A percentile compares a stretch with the other conserved stretches of the same genome.
phyloP scores from a whole-genome alignment of 2,113 vertebrate genomes.

The Pelusios castaneus region DNA sequence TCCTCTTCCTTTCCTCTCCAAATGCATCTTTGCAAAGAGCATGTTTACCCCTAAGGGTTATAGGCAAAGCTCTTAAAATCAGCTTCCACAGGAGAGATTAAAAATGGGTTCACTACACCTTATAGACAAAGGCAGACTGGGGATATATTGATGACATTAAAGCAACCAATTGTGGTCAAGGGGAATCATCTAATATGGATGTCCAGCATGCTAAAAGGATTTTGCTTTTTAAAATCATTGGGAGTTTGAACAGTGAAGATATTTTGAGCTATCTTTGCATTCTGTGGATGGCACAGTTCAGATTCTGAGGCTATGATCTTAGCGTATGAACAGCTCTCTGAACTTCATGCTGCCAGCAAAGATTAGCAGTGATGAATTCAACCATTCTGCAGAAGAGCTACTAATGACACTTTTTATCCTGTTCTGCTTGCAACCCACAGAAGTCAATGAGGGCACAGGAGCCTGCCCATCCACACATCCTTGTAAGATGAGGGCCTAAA shows the following conservation, averaged over 20 bases:
- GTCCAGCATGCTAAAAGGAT: not conserved
- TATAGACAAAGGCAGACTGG: not conserved
- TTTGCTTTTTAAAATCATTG: not conserved
- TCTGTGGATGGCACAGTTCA: not conserved
- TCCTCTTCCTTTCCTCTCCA: not conserved
- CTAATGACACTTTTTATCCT: not conserved
- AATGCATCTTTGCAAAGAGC: not conserved
- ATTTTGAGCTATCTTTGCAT: not conserved
- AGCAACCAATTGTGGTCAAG: not conserved
- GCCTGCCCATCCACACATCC: not conserved
- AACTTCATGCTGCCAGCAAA: not conserved
- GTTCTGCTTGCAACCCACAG: not conserved
- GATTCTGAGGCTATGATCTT: not conserved
- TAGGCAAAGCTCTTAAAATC: not conserved
- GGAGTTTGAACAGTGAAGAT: not conserved
- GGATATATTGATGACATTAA: not conserved
- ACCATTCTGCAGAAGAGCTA: not conserved
- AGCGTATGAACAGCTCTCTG: not conserved
- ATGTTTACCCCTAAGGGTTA: conserved; percentile 9
- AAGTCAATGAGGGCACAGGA: not conserved
- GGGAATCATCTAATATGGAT: not conserved
- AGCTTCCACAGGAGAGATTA: not conserved
- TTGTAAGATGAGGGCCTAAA: not conserved
- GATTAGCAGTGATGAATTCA: not conserved
- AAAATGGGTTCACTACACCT: not conserved